Percentiles rank a stretch among this genome's conserved stretches.
Conservation (phyloP, 1,140 invertebrate species). For the silkworm (Bombyx mori) region DNA sequence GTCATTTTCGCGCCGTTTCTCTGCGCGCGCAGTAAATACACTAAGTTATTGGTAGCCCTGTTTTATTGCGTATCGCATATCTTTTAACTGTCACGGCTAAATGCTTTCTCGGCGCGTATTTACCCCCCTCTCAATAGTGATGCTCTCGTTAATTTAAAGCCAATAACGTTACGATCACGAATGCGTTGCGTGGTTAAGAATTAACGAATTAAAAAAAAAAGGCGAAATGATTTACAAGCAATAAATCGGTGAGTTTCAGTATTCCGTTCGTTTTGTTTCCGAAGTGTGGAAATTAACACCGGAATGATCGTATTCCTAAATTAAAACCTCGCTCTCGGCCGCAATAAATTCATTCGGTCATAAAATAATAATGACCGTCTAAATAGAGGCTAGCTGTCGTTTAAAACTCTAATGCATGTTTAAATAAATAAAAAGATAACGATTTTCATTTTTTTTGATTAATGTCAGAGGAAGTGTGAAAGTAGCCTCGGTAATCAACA, state of each 20-base stretch:
- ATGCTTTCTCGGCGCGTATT: too few species aligned
- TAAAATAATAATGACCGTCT: slow-evolving; percentile 61
- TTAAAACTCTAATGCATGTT: slow-evolving; percentile 43
- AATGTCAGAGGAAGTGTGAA: not conserved
- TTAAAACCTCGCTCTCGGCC: slow-evolving; percentile 42
- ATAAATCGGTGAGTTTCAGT: too few species aligned
- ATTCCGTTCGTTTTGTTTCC: slow-evolving; percentile 7
- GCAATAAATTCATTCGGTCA: slow-evolving; percentile 58
- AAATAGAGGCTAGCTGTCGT: slow-evolving; percentile 56
- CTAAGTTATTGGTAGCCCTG: slow-evolving; percentile 55
- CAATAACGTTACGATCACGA: too few species aligned
- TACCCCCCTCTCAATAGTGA: too few species aligned
- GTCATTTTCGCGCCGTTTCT: slow-evolving; percentile 60
- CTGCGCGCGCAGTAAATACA: slow-evolving; percentile 63
- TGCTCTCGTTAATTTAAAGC: too few species aligned
- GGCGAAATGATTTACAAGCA: too few species aligned
- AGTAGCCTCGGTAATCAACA: too few species aligned
- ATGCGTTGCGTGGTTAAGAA: too few species aligned
- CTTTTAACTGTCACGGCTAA: not conserved
- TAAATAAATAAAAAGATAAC: slow-evolving; percentile 30
- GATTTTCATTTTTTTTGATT: slow-evolving; percentile 11
- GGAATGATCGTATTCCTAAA: slow-evolving; percentile 50
- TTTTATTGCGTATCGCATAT: slow-evolving; percentile 9
- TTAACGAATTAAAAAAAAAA: too few species aligned
- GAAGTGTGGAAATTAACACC: slow-evolving; percentile 55